Evolutionary conservation across 2,888 invertebrate species (phyloP), one percentile per base, ranked within the genome.

Genomic region (Physocephala rufipes): DNA sequence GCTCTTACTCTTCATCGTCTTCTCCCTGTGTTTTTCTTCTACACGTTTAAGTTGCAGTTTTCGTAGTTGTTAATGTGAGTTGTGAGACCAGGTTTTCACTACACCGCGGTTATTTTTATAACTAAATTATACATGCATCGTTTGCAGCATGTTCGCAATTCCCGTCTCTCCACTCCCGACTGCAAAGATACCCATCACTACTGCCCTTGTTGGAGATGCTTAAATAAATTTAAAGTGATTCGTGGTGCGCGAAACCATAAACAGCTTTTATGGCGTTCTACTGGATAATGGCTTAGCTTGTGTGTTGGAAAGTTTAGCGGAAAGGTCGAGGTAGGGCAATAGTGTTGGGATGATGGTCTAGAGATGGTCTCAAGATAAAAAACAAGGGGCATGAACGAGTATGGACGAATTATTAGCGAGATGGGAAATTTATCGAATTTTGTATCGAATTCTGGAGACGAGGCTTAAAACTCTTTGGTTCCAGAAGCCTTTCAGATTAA

Each of bases 161-260:
- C 12, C 63, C 53, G 16, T 15, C 43, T 30, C n/a, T 7, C 53
- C 77, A 76, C 74, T 19, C 30, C 24, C 28, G 63, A 21, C 69
- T 64, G 64, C 19, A 64, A 43, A 26, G 49, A 58, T 28, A 55
- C 24, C 51, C n/a, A 53, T 62, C 55, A 28, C 21, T 21, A 55
- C 63, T 51, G 26, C n/a, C 67, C 72, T n/a, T n/a, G n/a, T n/a
- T n/a, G n/a, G 70, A 66, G 67, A 67, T 63, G 67, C 74, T 77
- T 75, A 73, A 58, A 36, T 74, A 78, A 80, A 83, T 82, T 82
- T 82, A 82, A 80, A 77, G 78, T 71, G 53, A 78, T 77, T 80
- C 79, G 81, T 80, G 81, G 82, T 83, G 82, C 83, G 83, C 82
- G 81, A 82, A 82, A 78, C 83, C 80, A 83, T 82, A 82, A 82